Conservation (phyloP, 2,113 vertebrate species). For the Guaruba guarouba region DNA sequence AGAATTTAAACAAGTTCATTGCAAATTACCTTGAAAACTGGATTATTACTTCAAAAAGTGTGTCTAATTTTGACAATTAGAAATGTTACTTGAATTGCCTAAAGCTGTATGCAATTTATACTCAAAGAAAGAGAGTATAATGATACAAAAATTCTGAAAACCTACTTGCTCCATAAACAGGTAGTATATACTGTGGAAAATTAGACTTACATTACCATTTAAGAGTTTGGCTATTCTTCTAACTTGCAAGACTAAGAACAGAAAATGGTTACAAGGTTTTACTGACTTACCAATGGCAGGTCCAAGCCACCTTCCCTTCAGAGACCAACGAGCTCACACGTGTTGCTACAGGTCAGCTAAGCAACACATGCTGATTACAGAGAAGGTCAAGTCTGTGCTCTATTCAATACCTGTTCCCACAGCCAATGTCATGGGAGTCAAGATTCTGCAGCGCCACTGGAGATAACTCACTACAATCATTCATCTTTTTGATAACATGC, state of each 20-base stretch:
- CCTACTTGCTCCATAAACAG: background rate
- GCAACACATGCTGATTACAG: background rate
- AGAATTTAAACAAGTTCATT: background rate
- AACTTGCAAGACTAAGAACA: background rate
- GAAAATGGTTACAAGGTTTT: background rate
- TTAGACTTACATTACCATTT: background rate
- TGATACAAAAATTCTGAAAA: background rate
- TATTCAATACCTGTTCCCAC: background rate
- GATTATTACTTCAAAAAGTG: background rate
- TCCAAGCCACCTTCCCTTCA: background rate
- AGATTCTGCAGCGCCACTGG: background rate
- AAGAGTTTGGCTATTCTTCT: background rate
- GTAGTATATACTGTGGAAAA: background rate
- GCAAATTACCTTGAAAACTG: background rate
- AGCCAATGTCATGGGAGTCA: fast-evolving
- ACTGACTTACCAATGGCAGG: background rate
- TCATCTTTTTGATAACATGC: background rate
- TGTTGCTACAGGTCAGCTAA: background rate
- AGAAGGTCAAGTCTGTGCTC: background rate
- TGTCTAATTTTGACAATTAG: background rate
- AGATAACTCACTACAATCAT: background rate
- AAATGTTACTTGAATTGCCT: background rate
- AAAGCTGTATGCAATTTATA: background rate
- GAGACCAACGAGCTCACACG: background rate
- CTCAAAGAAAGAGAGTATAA: background rate